phyloP scores from a whole-genome alignment of 1,140 invertebrate species.

The Holcopasites calliopsidis region DNA sequence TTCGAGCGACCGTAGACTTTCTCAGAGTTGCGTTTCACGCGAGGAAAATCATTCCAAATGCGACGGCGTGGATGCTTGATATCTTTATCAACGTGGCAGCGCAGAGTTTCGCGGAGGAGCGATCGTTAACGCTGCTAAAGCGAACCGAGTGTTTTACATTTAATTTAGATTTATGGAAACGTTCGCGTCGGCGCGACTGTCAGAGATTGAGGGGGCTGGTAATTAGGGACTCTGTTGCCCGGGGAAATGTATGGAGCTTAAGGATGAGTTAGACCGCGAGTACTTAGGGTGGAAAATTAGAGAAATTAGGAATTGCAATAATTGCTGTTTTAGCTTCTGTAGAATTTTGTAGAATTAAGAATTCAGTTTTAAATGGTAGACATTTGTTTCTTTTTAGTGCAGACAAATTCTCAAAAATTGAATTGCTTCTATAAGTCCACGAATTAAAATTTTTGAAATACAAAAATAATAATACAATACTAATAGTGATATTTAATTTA shows the following conservation, averaged over 20 bases:
- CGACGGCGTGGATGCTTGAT: slow-evolving; percentile 1
- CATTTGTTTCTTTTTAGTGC: too few relatives aligned
- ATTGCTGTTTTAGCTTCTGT: too few relatives aligned
- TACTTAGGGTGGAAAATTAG: too few relatives aligned
- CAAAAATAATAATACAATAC: too few relatives aligned
- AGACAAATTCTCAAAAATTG: too few relatives aligned
- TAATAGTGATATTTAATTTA: too few relatives aligned
- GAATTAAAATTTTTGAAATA: too few relatives aligned
- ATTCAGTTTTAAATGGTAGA: too few relatives aligned
- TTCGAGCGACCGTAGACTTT: slow-evolving; percentile 16
- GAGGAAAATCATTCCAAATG: slow-evolving; percentile 20
- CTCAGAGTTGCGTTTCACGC: slow-evolving; percentile 24
- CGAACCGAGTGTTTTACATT: neutral
- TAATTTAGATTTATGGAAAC: slow-evolving; percentile 4
- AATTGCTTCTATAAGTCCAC: too few relatives aligned
- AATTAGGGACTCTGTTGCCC: neutral
- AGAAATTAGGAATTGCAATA: too few relatives aligned
- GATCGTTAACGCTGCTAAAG: neutral
- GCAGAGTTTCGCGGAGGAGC: neutral
- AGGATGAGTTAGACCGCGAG: too few relatives aligned
- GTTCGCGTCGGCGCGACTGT: neutral
- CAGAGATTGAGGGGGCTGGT: neutral
- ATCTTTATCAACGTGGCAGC: slow-evolving; percentile 12
- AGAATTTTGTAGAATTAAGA: too few relatives aligned
- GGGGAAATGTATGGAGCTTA: neutral